Base-by-base conservation (phyloP, 1,140 invertebrate genomes). In the Lethrus apterus region DNA sequence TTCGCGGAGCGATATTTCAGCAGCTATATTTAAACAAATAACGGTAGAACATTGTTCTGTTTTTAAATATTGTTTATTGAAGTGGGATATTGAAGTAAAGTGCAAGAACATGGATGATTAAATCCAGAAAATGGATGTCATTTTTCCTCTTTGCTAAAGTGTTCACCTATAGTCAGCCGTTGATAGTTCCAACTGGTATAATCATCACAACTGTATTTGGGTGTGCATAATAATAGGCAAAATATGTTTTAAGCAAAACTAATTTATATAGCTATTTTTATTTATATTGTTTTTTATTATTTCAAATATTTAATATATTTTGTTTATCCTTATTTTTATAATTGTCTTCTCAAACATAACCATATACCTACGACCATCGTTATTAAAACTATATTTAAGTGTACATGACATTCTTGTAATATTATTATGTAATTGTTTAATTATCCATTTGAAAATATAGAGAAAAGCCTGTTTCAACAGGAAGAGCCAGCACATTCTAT, bases 1-100 rank as follows among this genome's bases (percentile, higher is more conserved):
- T n/a, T n/a, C n/a, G n/a, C n/a, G n/a, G n/a, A n/a, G n/a, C n/a
- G n/a, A n/a, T n/a, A n/a, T n/a, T n/a, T n/a, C n/a, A n/a, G n/a
- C n/a, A n/a, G n/a, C n/a, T n/a, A n/a, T n/a, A n/a, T n/a, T n/a
- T n/a, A n/a, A n/a, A n/a, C n/a, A n/a, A n/a, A 51, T 59, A 50
- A 57, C 51, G 52, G 55, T 63, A 62, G 61, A 55, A 58, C 59
- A 57, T 62, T 64, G 59, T 64, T 62, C 55, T 64, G 60, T 64
- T 62, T 64, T 60, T 62, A 56, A 62, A 64, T 60, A 64, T 64
- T 64, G 58, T 64, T 64, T 62, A 62, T 62, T 58, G 38, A 53
- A 51, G 50, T 50, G 47, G 52, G 45, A 52, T 48, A 54, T 50
- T 50, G 15, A 57, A 51, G 51, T 52, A 51, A 49, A n/a, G n/a